These are phyloP conservation scores for Drosophila monieri DNA, from an alignment of 2,888 invertebrate species.

Conservation along the genomic window DNA sequence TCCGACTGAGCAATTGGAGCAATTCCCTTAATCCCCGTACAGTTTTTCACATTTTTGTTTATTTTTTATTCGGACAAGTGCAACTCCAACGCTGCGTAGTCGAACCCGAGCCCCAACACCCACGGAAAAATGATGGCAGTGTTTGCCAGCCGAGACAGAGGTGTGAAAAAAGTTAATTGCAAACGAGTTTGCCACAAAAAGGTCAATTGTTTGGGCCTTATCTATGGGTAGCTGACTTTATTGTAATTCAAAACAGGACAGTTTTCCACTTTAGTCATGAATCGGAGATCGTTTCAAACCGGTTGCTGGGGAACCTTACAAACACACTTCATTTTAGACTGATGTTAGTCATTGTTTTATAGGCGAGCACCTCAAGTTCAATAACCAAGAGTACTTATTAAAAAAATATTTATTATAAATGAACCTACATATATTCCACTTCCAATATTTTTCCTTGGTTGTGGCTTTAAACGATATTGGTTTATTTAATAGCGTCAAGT, in stretches of 20 bases:
- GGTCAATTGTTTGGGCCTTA: conserved; percentile 8
- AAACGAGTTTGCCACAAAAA: conserved; percentile 33
- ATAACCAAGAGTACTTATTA: not conserved
- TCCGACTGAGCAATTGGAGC: not conserved
- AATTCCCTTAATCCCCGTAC: conserved; percentile 8
- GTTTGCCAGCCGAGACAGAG: conserved; percentile 9
- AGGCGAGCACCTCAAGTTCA: not conserved
- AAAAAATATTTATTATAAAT: not conserved
- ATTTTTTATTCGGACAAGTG: conserved; percentile 1
- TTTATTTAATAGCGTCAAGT: not conserved
- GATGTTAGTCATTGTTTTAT: not conserved
- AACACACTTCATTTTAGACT: not conserved
- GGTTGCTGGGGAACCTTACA: not conserved
- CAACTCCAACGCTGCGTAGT: not conserved
- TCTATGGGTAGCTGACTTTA: not conserved
- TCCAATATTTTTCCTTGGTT: conserved; percentile 1
- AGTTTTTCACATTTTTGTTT: not conserved
- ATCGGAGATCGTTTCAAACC: not conserved
- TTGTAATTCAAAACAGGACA: not conserved
- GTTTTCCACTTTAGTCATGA: not conserved
- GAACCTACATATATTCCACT: not conserved
- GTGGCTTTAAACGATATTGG: not conserved
- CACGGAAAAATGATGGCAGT: conserved; percentile 27
- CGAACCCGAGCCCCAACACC: conserved; percentile 8
- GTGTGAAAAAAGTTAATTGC: conserved; percentile 36